A percentile compares a stretch with the other conserved stretches of the same genome.
These are phyloP conservation scores for Crotalus viridis DNA, from an alignment of 2,113 vertebrate genomes.

Conservation along the genomic window DNA sequence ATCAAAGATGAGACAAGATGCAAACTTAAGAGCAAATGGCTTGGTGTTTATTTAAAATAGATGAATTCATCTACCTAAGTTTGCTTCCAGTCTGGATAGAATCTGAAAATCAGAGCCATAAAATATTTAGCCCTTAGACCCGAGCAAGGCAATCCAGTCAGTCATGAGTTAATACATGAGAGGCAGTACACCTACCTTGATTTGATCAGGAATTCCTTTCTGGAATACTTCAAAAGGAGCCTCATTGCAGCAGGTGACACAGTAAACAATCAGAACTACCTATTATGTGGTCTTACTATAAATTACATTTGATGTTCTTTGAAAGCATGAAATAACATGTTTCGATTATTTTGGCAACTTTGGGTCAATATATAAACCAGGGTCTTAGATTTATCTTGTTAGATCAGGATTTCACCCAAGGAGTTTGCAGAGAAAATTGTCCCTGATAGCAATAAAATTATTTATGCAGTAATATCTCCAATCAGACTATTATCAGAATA, in stretches of 20 bases:
- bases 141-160: neutral
- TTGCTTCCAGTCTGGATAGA: neutral
- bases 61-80: neutral
- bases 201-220: neutral
- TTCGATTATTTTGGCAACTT: neutral
- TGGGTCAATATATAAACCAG: neutral
- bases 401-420: neutral
- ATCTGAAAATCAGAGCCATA: neutral
- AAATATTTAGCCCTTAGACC: neutral
- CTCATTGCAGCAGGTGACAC: neutral
- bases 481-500: neutral
- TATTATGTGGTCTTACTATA: neutral
- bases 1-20: slow-evolving; percentile 10
- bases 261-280: neutral
- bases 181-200: neutral
- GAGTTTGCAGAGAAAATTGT: neutral
- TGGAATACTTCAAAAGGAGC: neutral
- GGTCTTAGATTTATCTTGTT: neutral
- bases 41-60: neutral
- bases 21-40: slow-evolving; percentile 11
- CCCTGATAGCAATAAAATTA: neutral
- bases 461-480: neutral
- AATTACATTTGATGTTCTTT: neutral
- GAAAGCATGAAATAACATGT: neutral
- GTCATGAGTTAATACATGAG: neutral